Percentiles rank a stretch among this genome's conserved stretches.
These are phyloP conservation scores for Apodemia mormo DNA, from an alignment of 2,888 invertebrate species.

Conservation along the genomic window DNA sequence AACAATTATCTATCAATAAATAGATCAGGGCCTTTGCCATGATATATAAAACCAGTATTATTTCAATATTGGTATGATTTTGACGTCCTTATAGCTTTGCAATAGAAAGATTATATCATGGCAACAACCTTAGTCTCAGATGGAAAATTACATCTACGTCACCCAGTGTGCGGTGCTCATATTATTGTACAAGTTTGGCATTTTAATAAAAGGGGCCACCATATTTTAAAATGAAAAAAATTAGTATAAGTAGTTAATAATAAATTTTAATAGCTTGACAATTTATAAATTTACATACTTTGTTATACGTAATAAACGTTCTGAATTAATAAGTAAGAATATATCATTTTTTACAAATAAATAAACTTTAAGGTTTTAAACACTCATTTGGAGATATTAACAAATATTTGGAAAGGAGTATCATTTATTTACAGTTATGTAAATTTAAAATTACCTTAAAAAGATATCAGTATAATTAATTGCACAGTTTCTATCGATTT, in stretches of 20 bases:
- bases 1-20: constrained; percentile 8
- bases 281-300: too few species aligned
- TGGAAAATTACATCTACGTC: constrained; percentile 47
- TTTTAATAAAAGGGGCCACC: constrained; percentile 48
- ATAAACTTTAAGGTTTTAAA: too few species aligned
- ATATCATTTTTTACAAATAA: too few species aligned
- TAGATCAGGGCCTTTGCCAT: not conserved
- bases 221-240: constrained; percentile 16
- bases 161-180: constrained; percentile 58
- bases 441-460: too few species aligned
- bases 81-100: not conserved
- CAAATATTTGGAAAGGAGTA: too few species aligned
- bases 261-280: not conserved
- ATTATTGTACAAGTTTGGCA: constrained; percentile 64
- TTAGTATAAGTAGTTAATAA: not conserved
- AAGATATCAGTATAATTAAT: not conserved
- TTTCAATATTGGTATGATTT: not conserved
- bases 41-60: not conserved
- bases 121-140: constrained; percentile 42
- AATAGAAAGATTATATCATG: not conserved
- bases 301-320: too few species aligned
- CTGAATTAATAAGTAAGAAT: too few species aligned
- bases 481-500: not conserved
- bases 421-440: too few species aligned
- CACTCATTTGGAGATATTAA: too few species aligned